Evolutionary conservation across 2,797 vertebrate species (phyloP).

Genomic region (Xenentodon cancila): DNA sequence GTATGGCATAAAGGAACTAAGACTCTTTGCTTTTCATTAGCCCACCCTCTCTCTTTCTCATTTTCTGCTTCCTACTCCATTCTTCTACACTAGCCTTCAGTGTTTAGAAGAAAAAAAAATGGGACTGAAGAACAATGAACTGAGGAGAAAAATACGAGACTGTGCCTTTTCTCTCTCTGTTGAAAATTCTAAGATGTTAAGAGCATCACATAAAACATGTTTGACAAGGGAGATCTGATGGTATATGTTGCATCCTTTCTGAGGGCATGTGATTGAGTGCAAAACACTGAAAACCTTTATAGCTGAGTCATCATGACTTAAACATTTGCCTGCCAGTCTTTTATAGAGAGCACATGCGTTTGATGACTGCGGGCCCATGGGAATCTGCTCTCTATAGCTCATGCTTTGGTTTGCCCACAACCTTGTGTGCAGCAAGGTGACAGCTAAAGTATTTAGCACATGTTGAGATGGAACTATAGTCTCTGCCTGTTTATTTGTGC

Average conservation of each 20-base stretch:
- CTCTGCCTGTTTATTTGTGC: background rate
- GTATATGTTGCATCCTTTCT: background rate
- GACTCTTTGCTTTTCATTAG: constrained; percentile 44
- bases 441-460: constrained; percentile 4
- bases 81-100: constrained; percentile 50
- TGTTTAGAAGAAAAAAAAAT: constrained; percentile 31
- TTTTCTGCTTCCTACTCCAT: constrained; percentile 43
- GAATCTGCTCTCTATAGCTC: constrained; percentile 5
- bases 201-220: constrained; percentile 4
- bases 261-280: background rate
- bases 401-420: constrained; percentile 1
- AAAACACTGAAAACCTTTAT: background rate
- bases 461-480: background rate
- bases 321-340: constrained; percentile 3
- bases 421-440: background rate
- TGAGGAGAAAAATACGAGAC: constrained; percentile 8
- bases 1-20: constrained; percentile 31
- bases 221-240: background rate
- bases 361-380: background rate
- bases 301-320: constrained; percentile 15
- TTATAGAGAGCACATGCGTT: background rate
- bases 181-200: constrained; percentile 23
- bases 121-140: constrained; percentile 15
- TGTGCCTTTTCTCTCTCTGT: constrained; percentile 13
- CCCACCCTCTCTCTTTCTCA: constrained; percentile 13